Base-by-base conservation (phyloP, 2,113 vertebrate genomes). In the Oenanthe melanoleuca region DNA sequence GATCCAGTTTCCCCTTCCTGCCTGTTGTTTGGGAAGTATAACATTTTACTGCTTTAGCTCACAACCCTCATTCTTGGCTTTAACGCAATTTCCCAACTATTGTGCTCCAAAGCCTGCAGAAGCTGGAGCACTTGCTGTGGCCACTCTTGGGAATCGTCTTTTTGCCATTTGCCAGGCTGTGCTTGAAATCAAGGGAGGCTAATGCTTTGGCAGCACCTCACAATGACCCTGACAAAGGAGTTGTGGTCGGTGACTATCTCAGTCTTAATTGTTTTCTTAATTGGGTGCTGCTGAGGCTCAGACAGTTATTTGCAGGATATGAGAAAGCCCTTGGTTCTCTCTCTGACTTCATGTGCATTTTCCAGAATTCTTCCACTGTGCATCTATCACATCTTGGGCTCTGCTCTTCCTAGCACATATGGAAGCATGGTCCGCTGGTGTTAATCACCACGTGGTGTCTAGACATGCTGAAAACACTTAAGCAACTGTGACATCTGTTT, bases 381-480 rank as follows among this genome's bases (percentile, higher is more conserved):
- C 19, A 49, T 86, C 83, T 86, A 59, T 73, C 69, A 52, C 53
- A 31, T 95, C 73, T 72, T 53, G 28, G 70, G 80, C 86, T 79
- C 70, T 79, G 63, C 61, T 87, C 59, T 61, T 89, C 80, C 49
- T 50, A 69, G 50, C 71, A 37, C 3, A 4, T 73, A 61, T 0
- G 2, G 80, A 89, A 92, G 65, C 33, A n/a, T 29, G 67, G 77
- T 85, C 65, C 0, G 0, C 81, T 96, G 89, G 71, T 93, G 81
- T 93, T 95, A 89, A 93, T 91, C 82, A 83, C 75, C 89, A 93
- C 69, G 75, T 93, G 89, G 49, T 92, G 93, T 96, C 95, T 97
- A 96, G 89, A 95, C 95, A 71, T 66, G 81, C 64, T 90, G 92
- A 71, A 93, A 96, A 88, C 95, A 91, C 79, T 94, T 91, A 70